These are phyloP conservation scores for Heliornis fulica DNA, from an alignment of 2,113 vertebrate genomes.

Conservation along the genomic window DNA sequence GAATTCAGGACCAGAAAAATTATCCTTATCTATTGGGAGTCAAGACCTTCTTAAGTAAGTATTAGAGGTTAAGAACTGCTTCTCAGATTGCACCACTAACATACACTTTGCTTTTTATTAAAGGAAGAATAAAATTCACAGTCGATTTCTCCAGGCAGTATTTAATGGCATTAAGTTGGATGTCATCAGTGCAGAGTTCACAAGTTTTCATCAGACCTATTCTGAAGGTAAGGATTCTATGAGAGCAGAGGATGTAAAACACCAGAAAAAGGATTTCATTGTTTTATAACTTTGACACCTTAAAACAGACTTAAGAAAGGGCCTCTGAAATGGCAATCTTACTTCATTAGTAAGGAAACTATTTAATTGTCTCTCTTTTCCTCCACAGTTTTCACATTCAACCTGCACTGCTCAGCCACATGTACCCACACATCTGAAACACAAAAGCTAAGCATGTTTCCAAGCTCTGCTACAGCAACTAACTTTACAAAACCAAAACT, in stretches of 20 bases:
- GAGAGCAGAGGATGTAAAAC: background rate
- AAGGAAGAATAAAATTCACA: background rate
- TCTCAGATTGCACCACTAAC: constrained; percentile 9
- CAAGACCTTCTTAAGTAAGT: constrained; percentile 23
- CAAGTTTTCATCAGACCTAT: background rate
- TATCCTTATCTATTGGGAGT: constrained; percentile 25
- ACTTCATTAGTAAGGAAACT: background rate
- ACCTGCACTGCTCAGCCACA: background rate
- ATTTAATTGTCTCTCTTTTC: background rate
- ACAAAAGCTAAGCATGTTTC: background rate
- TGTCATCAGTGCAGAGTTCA: background rate
- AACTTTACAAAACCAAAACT: background rate
- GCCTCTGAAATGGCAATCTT: background rate
- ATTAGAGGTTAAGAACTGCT: constrained; percentile 6
- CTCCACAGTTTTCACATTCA: background rate
- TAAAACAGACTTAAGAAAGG: background rate
- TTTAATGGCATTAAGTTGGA: background rate
- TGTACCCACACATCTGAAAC: background rate
- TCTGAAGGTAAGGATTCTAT: background rate
- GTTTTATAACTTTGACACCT: background rate
- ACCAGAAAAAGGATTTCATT: background rate
- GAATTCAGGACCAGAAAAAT: constrained; percentile 52
- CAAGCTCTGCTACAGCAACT: background rate
- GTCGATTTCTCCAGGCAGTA: background rate
- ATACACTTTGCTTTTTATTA: background rate